Base-by-base conservation (phyloP, 2,113 vertebrate genomes). In the Pimephales promelas region DNA sequence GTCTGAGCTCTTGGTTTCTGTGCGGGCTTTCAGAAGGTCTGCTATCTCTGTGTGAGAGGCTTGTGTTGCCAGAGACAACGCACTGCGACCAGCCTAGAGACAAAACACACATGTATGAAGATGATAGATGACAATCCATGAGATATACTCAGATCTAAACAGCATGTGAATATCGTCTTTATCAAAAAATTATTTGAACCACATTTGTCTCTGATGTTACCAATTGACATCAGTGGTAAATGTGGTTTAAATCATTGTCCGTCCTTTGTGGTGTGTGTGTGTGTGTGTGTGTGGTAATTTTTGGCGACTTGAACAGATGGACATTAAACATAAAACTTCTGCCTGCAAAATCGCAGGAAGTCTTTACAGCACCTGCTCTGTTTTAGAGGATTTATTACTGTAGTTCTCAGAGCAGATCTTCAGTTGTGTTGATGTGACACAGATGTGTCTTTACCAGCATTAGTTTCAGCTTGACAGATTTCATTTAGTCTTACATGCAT, bases 61-160 rank as follows among this genome's bases (percentile, higher is more conserved):
- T 6, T 91, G 87, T 90, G 92, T 92, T 16, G 95, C 96, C 47
- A 98, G 90, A 0, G 95, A 95, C 90, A 98, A 91, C 0, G 98
- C 98, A 0, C 96, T 96, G 83, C 91, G 95, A 43, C 97, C 97
- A 0, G 89, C 92, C 98, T 99, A 91, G 3, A 45, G 3, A 78
- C 81, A 11, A 83, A 66, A 73, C n/a, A 84, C 18, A 81, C n/a
- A 73, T n/a, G 59, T 3, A 68, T 45, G n/a, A 66, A 28, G 59
- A 22, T 36, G 24, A 40, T 10, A 62, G 11, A 57, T 24, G 6
- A 62, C 40, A 26, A 79, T 73, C 6, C 40, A 47, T 80, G 43
- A 56, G 24, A 47, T 26, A 11, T 78, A 62, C 57, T 13, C 1
- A 28, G 9, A 79, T 62, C 22, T 40, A 45, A 62, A 43, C 56